These are phyloP conservation scores for Azemiops feae DNA, from an alignment of 2,113 vertebrate genomes.

Conservation along the genomic window DNA sequence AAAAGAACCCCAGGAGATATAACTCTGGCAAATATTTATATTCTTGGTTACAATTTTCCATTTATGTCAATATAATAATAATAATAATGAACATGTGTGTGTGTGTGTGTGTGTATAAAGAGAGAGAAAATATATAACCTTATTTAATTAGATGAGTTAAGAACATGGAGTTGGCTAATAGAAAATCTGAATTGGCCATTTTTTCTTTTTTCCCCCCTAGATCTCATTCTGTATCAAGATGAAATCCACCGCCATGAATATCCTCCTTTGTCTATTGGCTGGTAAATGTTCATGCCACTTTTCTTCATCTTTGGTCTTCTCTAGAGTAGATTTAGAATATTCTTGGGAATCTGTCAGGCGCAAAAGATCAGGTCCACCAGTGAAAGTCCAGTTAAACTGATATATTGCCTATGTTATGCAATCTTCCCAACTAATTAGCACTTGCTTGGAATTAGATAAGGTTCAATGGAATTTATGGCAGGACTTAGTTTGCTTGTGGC, in stretches of 20 bases:
- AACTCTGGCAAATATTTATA: too few species aligned
- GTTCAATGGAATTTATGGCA: neutral
- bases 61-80: too few species aligned
- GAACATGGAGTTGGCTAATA: neutral
- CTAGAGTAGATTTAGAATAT: neutral
- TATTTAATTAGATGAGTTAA: neutral
- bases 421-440: neutral
- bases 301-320: neutral
- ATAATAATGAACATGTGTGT: too few species aligned
- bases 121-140: neutral
- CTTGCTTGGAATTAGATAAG: neutral
- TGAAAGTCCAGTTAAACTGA: neutral
- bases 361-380: neutral
- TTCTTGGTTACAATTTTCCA: too few species aligned
- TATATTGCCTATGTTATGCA: neutral
- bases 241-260: neutral
- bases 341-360: neutral
- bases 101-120: too few species aligned
- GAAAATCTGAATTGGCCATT: neutral
- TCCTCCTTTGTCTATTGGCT: conserved; percentile 1
- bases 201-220: neutral
- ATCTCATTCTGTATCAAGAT: neutral
- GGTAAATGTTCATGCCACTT: neutral
- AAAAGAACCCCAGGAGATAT: too few species aligned
- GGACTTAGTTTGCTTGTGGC: neutral